These are phyloP conservation scores for Nemotelus nigrinus DNA, from an alignment of 2,888 invertebrate genomes.

Conservation along the genomic window DNA sequence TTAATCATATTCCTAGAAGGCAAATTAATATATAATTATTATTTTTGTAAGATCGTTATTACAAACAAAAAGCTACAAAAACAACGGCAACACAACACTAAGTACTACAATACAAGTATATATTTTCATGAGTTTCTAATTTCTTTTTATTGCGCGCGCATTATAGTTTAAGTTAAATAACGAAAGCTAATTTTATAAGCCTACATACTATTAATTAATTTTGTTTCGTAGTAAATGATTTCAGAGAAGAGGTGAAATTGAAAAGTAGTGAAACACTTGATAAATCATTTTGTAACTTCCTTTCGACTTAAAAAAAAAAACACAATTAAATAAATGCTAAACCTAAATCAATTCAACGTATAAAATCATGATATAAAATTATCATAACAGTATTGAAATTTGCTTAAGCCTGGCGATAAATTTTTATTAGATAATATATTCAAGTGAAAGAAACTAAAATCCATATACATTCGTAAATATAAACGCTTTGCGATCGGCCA, in stretches of 20 bases:
- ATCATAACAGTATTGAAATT: too few species aligned
- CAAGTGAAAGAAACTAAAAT: neutral
- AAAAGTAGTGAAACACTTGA: neutral
- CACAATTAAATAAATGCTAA: too few species aligned
- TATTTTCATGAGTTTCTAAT: constrained; percentile 15
- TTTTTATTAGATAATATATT: too few species aligned
- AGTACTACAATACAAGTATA: neutral
- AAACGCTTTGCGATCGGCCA: constrained; percentile 24
- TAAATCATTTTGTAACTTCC: neutral
- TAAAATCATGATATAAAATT: too few species aligned
- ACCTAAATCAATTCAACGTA: too few species aligned
- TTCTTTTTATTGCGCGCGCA: constrained; percentile 3
- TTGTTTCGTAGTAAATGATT: constrained; percentile 16
- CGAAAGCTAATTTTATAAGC: constrained; percentile 39
- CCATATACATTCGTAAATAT: neutral
- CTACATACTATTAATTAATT: constrained; percentile 2
- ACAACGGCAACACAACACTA: constrained; percentile 10
- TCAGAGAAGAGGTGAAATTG: neutral
- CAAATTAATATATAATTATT: constrained; percentile 41
- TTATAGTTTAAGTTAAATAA: constrained; percentile 31
- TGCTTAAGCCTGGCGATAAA: neutral
- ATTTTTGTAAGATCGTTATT: constrained; percentile 40
- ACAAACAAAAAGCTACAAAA: constrained; percentile 32
- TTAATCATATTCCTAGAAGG: constrained; percentile 18
- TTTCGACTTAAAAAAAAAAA: neutral